Base-by-base conservation (phyloP, 2,113 vertebrate genomes). In the Microtus montanus region DNA sequence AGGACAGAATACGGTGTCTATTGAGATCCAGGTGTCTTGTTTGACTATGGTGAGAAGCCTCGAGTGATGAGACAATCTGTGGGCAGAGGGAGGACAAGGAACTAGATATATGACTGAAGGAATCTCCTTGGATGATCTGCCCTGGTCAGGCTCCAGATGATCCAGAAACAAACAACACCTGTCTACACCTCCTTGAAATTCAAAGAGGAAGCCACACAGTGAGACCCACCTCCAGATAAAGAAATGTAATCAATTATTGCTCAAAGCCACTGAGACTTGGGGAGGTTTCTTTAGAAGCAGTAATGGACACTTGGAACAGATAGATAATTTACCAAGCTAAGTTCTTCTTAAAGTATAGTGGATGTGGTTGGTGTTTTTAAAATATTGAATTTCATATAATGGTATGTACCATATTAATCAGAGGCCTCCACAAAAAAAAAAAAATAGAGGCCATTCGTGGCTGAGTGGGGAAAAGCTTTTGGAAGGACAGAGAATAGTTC, bases 401-500 rank as follows among this genome's bases (percentile, higher is more conserved):
- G 78, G 47, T 14, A 38, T 74, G 35, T 38, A 68, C 38, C 2
- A 7, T n/a, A 77, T 64, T 24, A 75, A 68, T 61, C 71, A 49
- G 19, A 58, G 49, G 35, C 84, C 66, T 91, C 64, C 44, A 49
- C 9, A 61, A n/a, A 1, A n/a, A n/a, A 41, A 41, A 41, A 92
- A 52, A 22, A 88, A 58, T 1, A 70, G 75, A 90, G 82, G 35
- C 35, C 77, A 61, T 52, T 83, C 68, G 73, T 91, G 64, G 49
- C n/a, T 90, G 47, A 90, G 38, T 14, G 44, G 89, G 90, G 63
- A 44, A 74, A 74, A 91, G 38, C 54, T 35, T 89, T 87, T 87
- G 52, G 73, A 91, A 93, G 14, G 47, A 87, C 7, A 38, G 7
- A 86, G 61, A 30, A 19, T 75, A 80, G n/a, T 44, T 91, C 17